Evolutionary conservation across 2,888 invertebrate genomes (phyloP), one percentile per base, ranked within the genome.

Genomic region (Taenaris catops): DNA sequence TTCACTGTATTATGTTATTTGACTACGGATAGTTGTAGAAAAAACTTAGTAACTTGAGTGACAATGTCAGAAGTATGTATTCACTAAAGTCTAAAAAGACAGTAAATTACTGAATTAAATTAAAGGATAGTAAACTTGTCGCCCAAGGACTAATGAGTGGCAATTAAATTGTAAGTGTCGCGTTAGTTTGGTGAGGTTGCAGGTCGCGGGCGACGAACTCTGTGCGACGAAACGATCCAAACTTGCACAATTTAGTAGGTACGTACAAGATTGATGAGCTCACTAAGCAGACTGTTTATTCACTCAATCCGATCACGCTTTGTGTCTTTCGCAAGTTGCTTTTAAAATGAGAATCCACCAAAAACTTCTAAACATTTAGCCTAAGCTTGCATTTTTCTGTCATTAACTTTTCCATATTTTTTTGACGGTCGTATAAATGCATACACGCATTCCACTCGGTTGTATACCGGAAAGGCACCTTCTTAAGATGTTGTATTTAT

Each of bases 111-210:
- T 39, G 60, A 63, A 68, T 70, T 72, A 72, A 73, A 75, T 73
- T 71, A 73, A 70, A 68, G 61, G 54, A 57, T 60, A 61, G 63
- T 62, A 58, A 57, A 58, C 61, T 64, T 67, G 61, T 64, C 72
- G 74, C 71, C 68, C 72, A 54, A 70, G 65, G 63, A 73, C 73
- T 78, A 78, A 81, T 79, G 75, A 75, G 73, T 60, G 69, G 73
- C 74, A 80, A 81, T 83, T 79, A 80, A 75, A 81, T 79, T 72
- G 76, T 78, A 74, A 76, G 68, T 70, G 75, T 74, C 71, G 67
- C 63, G 66, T 61, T 71, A 66, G 73, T 79, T 76, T 73, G 74
- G 74, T 66, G 61, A 76, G 73, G 75, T 75, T 71, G 66, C 66
- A 69, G 71, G 66, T 73, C 68, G 67, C 69, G 78, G 72, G 54